These are phyloP conservation scores for Andricus curvator DNA, from an alignment of 2,888 invertebrate species.

Conservation along the genomic window DNA sequence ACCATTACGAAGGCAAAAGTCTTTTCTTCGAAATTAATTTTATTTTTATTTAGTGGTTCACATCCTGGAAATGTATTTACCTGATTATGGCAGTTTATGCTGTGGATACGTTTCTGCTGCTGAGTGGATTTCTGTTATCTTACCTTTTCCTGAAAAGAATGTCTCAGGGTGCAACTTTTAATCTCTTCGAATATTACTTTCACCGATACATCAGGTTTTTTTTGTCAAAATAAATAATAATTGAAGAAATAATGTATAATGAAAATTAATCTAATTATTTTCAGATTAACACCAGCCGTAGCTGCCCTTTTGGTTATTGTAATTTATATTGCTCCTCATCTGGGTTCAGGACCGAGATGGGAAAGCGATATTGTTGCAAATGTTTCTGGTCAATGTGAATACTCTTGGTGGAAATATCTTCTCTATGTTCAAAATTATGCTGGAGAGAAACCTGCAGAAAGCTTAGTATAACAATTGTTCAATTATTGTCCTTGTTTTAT, in stretches of 20 bases:
- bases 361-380: slow-evolving; percentile 53
- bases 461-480: background rate
- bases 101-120: slow-evolving; percentile 78
- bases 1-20: background rate
- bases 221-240: no score
- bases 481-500: background rate
- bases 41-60: slow-evolving; percentile 68
- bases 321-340: slow-evolving; percentile 79
- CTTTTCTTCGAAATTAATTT: background rate
- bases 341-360: slow-evolving; percentile 79
- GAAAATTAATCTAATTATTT: background rate
- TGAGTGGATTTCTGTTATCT: slow-evolving; percentile 77
- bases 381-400: slow-evolving; percentile 71
- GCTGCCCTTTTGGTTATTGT: slow-evolving; percentile 79
- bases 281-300: slow-evolving; percentile 81
- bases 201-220: slow-evolving; percentile 78
- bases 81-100: slow-evolving; percentile 77
- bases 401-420: slow-evolving; percentile 79
- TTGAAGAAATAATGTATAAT: no score
- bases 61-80: slow-evolving; percentile 73
- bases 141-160: slow-evolving; percentile 74
- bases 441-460: background rate
- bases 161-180: slow-evolving; percentile 70
- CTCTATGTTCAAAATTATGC: slow-evolving; percentile 79
- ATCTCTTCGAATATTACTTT: slow-evolving; percentile 75